Evolutionary conservation across 2,888 invertebrate genomes (phyloP).

Genomic region (Spilarctia lutea): DNA sequence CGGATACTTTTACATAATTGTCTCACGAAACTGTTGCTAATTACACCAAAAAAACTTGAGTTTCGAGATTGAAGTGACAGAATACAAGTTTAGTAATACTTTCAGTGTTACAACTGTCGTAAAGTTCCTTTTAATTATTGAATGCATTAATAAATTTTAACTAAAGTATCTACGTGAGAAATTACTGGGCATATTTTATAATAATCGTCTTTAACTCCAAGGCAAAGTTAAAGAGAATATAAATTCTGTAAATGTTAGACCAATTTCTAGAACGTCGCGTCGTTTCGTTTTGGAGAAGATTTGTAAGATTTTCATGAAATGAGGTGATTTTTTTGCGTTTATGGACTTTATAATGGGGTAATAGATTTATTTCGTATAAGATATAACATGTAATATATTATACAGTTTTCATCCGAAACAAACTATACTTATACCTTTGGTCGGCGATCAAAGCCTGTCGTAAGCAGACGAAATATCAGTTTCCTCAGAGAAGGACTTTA

Average conservation of each 20-base stretch:
- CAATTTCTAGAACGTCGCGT: neutral
- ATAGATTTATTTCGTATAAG: neutral
- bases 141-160: slow-evolving; percentile 12
- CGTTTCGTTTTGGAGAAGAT: neutral
- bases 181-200: neutral
- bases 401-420: neutral
- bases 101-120: slow-evolving; percentile 5
- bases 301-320: neutral
- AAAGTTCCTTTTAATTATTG: slow-evolving; percentile 16
- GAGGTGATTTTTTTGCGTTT: neutral
- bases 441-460: slow-evolving; percentile 2
- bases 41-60: slow-evolving; percentile 6
- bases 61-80: slow-evolving; percentile 3
- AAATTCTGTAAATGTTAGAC: neutral
- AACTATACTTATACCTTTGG: neutral
- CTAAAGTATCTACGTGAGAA: slow-evolving; percentile 3
- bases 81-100: slow-evolving; percentile 9
- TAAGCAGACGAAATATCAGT: neutral
- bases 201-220: neutral
- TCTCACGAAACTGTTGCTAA: slow-evolving; percentile 34
- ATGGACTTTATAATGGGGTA: neutral
- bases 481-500: neutral
- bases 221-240: neutral
- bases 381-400: neutral
- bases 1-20: slow-evolving; percentile 20